Percentiles rank a stretch among this genome's conserved stretches.
These are phyloP conservation scores for Hypomecis atomaria DNA, from an alignment of 2,888 invertebrate species.

Conservation along the genomic window DNA sequence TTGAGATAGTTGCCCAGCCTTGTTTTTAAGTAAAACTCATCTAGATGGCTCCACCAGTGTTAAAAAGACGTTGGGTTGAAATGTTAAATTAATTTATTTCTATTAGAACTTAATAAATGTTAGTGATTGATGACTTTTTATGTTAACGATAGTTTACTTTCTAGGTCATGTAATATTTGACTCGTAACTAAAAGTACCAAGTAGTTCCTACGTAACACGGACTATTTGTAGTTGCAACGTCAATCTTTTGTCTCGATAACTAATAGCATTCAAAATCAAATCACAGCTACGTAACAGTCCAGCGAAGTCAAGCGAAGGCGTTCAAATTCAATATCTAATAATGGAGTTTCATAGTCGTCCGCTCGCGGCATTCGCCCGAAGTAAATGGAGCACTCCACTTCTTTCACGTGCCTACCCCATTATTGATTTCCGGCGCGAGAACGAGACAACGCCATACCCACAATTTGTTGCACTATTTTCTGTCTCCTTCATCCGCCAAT, in stretches of 20 bases:
- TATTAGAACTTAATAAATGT: no score
- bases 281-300: slow-evolving; percentile 38
- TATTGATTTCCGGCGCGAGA: slow-evolving; percentile 83
- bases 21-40: not conserved
- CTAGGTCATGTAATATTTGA: not conserved
- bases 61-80: not conserved
- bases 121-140: no score
- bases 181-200: not conserved
- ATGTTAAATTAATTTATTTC: slow-evolving; percentile 6
- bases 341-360: slow-evolving; percentile 55
- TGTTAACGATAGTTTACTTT: not conserved
- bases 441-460: slow-evolving; percentile 72
- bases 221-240: not conserved
- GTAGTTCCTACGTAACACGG: not conserved
- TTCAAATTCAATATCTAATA: slow-evolving; percentile 65
- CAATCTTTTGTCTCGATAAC: slow-evolving; percentile 9
- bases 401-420: slow-evolving; percentile 82
- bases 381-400: slow-evolving; percentile 76
- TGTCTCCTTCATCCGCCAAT: slow-evolving; percentile 76
- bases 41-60: slow-evolving; percentile 41
- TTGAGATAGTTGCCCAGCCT: not conserved
- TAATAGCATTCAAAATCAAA: slow-evolving; percentile 49
- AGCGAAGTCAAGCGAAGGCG: slow-evolving; percentile 46
- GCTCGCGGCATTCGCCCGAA: slow-evolving; percentile 64
- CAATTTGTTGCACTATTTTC: slow-evolving; percentile 84